Base-by-base conservation (phyloP, 1,140 invertebrate species). In the Adelges cooleyi region DNA sequence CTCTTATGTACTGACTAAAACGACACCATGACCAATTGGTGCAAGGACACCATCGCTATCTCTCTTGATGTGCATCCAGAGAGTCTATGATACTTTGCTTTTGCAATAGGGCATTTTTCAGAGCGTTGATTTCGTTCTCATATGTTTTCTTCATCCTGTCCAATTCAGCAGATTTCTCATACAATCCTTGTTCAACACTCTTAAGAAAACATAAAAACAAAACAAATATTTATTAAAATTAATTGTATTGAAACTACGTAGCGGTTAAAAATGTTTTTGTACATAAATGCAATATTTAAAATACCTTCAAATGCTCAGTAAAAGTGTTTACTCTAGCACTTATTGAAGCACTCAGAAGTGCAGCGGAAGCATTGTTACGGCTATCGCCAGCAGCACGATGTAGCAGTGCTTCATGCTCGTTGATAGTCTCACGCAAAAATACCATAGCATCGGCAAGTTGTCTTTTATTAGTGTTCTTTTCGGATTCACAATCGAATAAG, bases 401-500 rank as follows among this genome's bases (percentile, higher is more conserved):
- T 23, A 62, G 22, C 4, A 66, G 15, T 2, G n/a, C 49, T 68
- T 82, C 81, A 62, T 81, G 80, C 67, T 82, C 78, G 2, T 67
- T 68, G 2, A 81, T 75, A n/a, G 82, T 71, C 68, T 80, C 76
- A 68, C 80, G 75, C 25, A 80, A 78, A 69, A 80, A 80, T 18
- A 69, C 71, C 70, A 80, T 79, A 1, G 78, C 78, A 70, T 81
- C 80, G n/a, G 72, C 76, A 27, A 82, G 71, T 68, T 81, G 80
- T 54, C 77, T 75, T 42, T 78, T 77, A 8, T 78, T 76, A 2
- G 79, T 79, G 65, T 80, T 79, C 52, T 77, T 73, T 15, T 78
- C 80, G 27, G 78, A 71, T 71, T 80, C 76, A 20, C 77, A 73
- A 3, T 78, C 76, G 40, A 74, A 75, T 46, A 78, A 46, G 15